Evolutionary conservation across 1,140 invertebrate genomes (phyloP).

Genomic region (Aricia agestis): DNA sequence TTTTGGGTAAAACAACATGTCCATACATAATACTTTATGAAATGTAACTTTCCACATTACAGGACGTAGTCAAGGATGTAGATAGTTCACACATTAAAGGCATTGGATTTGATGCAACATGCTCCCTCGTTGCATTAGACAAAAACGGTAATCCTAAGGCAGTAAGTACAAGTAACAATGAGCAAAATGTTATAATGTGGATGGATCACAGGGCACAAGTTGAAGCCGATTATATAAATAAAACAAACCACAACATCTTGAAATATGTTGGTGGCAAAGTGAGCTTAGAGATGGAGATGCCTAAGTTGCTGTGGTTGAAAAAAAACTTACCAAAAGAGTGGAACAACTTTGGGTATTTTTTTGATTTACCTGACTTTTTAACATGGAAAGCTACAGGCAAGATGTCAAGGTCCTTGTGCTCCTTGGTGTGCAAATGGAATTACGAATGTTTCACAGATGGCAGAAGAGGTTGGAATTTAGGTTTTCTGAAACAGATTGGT

Average conservation of each 20-base stretch:
- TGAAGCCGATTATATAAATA: constrained; percentile 91
- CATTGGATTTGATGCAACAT: constrained; percentile 97
- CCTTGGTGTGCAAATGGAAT: constrained; percentile 96
- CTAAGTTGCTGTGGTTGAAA: constrained; percentile 97
- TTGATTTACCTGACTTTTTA: constrained; percentile 96
- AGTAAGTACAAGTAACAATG: constrained; percentile 83
- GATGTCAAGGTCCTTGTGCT: constrained; percentile 90
- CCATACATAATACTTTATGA: no score
- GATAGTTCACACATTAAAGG: constrained; percentile 81
- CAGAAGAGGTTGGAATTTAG: constrained; percentile 82
- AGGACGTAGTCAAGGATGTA: constrained; percentile 80
- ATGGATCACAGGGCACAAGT: constrained; percentile 94
- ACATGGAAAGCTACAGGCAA: constrained; percentile 93
- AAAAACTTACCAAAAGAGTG: constrained; percentile 83
- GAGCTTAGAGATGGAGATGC: constrained; percentile 96
- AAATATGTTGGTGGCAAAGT: constrained; percentile 93
- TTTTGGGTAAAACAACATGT: no score
- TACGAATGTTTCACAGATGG: constrained; percentile 81
- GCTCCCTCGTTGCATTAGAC: constrained; percentile 92
- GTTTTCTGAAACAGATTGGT: constrained; percentile 86
- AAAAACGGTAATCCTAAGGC: constrained; percentile 82
- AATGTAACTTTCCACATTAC: constrained; percentile 31
- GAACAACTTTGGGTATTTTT: constrained; percentile 83
- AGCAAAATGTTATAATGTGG: constrained; percentile 96
- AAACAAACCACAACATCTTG: constrained; percentile 84